phyloP scores from a whole-genome alignment of 2,888 invertebrate species.

The Oxycera nigricornis region DNA sequence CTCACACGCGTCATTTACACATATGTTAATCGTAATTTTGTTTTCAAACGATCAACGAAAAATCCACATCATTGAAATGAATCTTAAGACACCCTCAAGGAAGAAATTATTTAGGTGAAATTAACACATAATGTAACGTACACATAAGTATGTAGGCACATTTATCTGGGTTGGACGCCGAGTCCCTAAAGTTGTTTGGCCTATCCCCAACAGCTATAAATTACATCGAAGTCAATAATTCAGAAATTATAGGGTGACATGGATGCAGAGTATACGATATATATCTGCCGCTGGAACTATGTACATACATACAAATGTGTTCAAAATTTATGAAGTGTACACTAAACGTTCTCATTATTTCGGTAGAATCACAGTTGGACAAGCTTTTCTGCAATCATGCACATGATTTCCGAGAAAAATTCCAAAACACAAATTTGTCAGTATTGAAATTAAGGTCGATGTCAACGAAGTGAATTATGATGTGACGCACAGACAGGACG shows the following conservation, averaged over 20 bases:
- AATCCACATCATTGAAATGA: neutral
- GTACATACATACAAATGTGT: neutral
- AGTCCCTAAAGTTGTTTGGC: conserved; percentile 9
- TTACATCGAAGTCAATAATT: conserved; percentile 33
- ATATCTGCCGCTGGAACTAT: neutral
- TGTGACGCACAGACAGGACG: neutral
- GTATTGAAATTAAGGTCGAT: conserved; percentile 45
- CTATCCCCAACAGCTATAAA: conserved; percentile 17
- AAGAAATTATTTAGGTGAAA: conserved; percentile 23
- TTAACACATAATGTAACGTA: neutral
- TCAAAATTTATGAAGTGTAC: conserved; percentile 5
- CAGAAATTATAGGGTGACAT: conserved; percentile 12
- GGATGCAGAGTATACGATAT: neutral
- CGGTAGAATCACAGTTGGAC: neutral
- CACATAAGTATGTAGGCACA: neutral
- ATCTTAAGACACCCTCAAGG: neutral
- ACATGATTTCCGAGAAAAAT: conserved; percentile 11
- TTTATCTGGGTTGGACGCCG: neutral
- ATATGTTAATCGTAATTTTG: conserved; percentile 28
- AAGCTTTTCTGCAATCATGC: neutral
- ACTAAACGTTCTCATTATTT: neutral
- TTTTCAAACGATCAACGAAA: neutral
- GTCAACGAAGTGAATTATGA: conserved; percentile 44
- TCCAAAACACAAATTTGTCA: conserved; percentile 45
- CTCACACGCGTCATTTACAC: conserved; percentile 29